Base-by-base conservation (phyloP, 2,888 invertebrate genomes). In the Caenorhabditis sinica region DNA sequence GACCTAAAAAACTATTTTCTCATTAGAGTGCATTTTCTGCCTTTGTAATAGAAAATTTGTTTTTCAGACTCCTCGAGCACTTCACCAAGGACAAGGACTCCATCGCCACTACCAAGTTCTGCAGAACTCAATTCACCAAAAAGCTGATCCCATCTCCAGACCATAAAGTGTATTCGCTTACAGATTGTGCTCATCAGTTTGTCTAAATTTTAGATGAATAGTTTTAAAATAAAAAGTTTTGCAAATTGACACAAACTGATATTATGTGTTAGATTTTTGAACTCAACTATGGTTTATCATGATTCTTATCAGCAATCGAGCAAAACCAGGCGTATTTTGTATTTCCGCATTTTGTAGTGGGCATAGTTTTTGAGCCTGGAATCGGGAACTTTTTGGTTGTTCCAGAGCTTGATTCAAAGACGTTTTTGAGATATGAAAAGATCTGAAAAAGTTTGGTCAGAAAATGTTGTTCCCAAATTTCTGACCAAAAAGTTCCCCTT, bases 151-250 rank as follows among this genome's bases (percentile, higher is more conserved):
- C 76, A 3, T 43, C 71, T 8, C 84, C 86, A 6, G 65, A 83
- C n/a, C 45, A 73, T 30, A 86, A 83, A 40, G 84, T 86, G 0
- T 86, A 82, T 23, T 56, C 81, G 2, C 60, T 82, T 45, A 53
- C 68, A 5, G 86, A 86, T 65, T 85, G 77, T 71, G 84, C 86
- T 74, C 82, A 76, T 69, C 84, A 82, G 23, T 86, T 83, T 63
- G 86, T 86, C 17, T 86, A 36, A 56, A 58, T 25, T 1, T 15
- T 15, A 5, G n/a, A 20, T 20, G 40, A 40, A 11, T 40, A 11
- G 6, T 49, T 49, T 8, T 2, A 49, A 49, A 49, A 20, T 6
- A 20, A 49, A 5, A 2, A 9, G 8, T 49, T 20, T 20, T 20
- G 49, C 9, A 49, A 15, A 45, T 45, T 45, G 45, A 49, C 49